Conservation (phyloP, 2,797 vertebrate genomes). For the Botia almorhae region DNA sequence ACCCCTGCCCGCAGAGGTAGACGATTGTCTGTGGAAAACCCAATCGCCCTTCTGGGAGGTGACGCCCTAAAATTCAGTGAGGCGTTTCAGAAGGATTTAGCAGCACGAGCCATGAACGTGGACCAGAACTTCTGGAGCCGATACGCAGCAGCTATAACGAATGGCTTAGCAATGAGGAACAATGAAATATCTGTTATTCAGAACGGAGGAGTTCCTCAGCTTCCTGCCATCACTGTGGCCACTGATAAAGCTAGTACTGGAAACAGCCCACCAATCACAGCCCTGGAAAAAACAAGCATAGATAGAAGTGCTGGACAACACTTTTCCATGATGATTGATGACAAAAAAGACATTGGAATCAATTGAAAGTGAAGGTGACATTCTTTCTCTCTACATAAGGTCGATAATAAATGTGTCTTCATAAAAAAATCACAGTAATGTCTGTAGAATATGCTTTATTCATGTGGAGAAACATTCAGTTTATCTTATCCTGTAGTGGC, state of each 20-base stretch:
- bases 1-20: slow-evolving; percentile 91
- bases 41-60: slow-evolving; percentile 89
- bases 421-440: slow-evolving; percentile 65
- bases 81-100: slow-evolving; percentile 95
- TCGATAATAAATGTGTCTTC: slow-evolving; percentile 36
- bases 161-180: slow-evolving; percentile 94
- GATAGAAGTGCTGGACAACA: slow-evolving; percentile 87
- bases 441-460: slow-evolving; percentile 71
- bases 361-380: slow-evolving; percentile 79
- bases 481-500: slow-evolving; percentile 29
- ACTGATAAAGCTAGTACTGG: slow-evolving; percentile 86
- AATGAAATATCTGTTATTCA: slow-evolving; percentile 99
- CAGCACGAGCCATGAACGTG: slow-evolving; percentile 91
- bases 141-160: slow-evolving; percentile 92
- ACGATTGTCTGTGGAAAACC: slow-evolving; percentile 93
- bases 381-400: slow-evolving; percentile 71
- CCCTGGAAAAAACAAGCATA: slow-evolving; percentile 86
- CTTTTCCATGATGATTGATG: slow-evolving; percentile 94
- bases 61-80: slow-evolving; percentile 92
- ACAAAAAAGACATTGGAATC: slow-evolving; percentile 97
- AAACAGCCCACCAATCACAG: slow-evolving; percentile 81
- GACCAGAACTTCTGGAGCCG: slow-evolving; percentile 95
- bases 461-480: slow-evolving; percentile 55
- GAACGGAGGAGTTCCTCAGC: slow-evolving; percentile 89
- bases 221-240: slow-evolving; percentile 82